Base-by-base conservation (phyloP, 2,888 invertebrate genomes). In the Encarsia formosa region DNA sequence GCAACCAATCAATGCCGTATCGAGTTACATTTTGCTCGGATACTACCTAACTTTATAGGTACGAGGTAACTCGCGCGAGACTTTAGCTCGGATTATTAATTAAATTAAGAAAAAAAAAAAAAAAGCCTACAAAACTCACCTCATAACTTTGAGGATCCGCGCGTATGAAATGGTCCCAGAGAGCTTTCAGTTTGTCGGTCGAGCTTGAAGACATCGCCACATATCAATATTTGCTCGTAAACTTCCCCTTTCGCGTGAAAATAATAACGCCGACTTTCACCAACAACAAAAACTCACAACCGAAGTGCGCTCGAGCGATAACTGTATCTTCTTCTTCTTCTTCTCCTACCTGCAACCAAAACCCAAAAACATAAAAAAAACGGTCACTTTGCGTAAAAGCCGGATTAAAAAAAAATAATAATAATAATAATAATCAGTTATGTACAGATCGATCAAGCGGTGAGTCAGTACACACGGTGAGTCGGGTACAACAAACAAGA, bases 161-260 rank as follows among this genome's bases (percentile, higher is more conserved):
- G 63, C 79, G 79, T 70, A 82, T 80, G 71, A 82, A 83, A 56
- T 78, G 77, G 57, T 83, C 80, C 83, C 83, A 83, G 62, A 79
- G 77, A 49, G 48, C 39, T 40, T 50, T 50, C 23, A 54, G 32
- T 40, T 54, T 54, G 20, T 51, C 48, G 40, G 43, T 44, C 22
- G 50, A 35, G n/a, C 47, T 49, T 40, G 52, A 56, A 56, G 56
- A 56, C 56, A 56, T 56, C 52, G 56, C 56, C 56, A 53, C 56
- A 52, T 47, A 56, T 49, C 49, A 49, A 34, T 42, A 38, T 49
- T 32, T 38, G 42, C 42, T 42, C 26, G 9, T 22, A 23, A 29
- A 32, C 15, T 37, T 34, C 16, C 23, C 26, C 26, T 13, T 19
- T 46, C 26, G 19, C 6, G 23, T 13, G 34, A 20, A 8, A 40